Percentiles rank a stretch among this genome's conserved stretches.
phyloP scores from a whole-genome alignment of 2,113 vertebrate species.

The Scopus umbretta region DNA sequence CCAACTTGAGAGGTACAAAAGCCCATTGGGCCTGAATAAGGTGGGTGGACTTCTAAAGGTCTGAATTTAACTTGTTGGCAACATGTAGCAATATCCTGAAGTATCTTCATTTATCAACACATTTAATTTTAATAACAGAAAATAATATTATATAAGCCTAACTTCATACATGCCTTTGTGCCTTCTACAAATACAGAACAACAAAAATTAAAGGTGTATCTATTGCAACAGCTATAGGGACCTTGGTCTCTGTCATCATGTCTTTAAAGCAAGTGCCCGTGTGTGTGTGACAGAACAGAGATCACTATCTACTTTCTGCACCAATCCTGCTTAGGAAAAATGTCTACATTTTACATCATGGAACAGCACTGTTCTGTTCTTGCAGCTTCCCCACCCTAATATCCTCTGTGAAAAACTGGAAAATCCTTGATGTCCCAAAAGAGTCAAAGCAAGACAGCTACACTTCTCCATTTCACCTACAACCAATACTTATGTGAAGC shows the following conservation, averaged over 20 bases:
- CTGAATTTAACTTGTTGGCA: background rate
- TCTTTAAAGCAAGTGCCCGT: fast-evolving
- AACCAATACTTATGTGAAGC: background rate
- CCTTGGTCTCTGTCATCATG: background rate
- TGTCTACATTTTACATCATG: fast-evolving
- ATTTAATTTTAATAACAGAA: background rate
- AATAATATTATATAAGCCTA: background rate
- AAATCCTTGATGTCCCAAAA: background rate
- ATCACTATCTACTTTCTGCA: background rate
- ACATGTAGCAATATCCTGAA: background rate
- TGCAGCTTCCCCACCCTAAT: background rate
- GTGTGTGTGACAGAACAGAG: background rate
- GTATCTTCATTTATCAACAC: background rate
- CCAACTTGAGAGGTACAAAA: fast-evolving
- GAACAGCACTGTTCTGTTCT: background rate
- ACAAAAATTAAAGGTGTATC: background rate
- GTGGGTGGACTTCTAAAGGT: background rate
- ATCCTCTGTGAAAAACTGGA: background rate
- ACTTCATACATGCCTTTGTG: background rate
- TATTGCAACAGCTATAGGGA: background rate
- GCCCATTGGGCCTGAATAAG: background rate
- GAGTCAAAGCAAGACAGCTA: background rate
- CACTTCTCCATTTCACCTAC: background rate
- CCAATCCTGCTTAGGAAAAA: background rate
- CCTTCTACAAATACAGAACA: background rate